Evolutionary conservation across 2,888 invertebrate species (phyloP), one percentile per base, ranked within the genome.

Genomic region (Blera fallax): DNA sequence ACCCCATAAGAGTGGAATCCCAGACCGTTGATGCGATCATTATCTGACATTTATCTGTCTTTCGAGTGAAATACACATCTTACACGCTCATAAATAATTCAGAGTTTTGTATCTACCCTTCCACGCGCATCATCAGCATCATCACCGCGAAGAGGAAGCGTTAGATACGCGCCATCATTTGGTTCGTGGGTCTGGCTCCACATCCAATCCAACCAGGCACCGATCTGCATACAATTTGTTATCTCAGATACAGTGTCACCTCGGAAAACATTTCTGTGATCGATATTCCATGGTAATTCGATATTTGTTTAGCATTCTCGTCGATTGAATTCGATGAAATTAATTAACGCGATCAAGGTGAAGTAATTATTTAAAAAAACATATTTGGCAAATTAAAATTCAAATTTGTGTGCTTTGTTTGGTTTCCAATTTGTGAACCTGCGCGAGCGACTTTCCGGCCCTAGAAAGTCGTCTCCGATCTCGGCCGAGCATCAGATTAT

Each of bases 381-480:
- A 62, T 83, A 73, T 83, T 84, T 84, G 83, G 83, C 83, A 79
- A 84, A 84, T 84, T 74, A 79, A 84, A 84, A 84, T 84, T 84
- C 83, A 79, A 79, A 84, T 84, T 79, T 65, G 50, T 56, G 29
- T 65, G 56, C 58, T 37, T 54, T 72, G 64, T 65, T 16, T 58
- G 73, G 37, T 50, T 34, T 70, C 56, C 64, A 72, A 77, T 83
- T 83, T 78, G 78, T 78, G 83, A 82, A 52, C 34, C 48, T 48
- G 72, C 43, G 34, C 34, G 34, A 34, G 24, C 24, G 4, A 37
- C 60, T 45, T 32, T 29, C 24, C 43, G 62, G 11, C 4, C 18
- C 3, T 37, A 64, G 62, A 64, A 54, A 73, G 62, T 18, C 11
- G 14, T 14, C 40, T 10, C 34, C 34, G 34, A 2, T 73, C 62